Evolutionary conservation across 2,113 vertebrate genomes (phyloP), one percentile per base, ranked within the genome.

Genomic region (Thymallus thymallus): DNA sequence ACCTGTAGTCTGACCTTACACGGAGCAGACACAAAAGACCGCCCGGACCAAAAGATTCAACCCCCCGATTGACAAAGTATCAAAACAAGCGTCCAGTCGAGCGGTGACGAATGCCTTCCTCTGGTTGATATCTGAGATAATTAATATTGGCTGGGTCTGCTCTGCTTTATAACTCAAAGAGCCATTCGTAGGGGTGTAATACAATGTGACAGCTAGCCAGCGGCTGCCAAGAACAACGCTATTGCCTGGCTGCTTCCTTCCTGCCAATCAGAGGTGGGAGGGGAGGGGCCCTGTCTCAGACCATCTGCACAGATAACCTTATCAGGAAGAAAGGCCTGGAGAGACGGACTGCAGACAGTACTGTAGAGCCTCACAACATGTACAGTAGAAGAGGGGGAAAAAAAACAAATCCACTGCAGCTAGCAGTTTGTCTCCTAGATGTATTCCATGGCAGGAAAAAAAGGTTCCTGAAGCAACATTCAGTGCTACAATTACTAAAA

Each of bases 171-270:
- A 35, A 23, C 2, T 32, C 3, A 60, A 9, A 20, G 6, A 22
- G n/a, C 56, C 56, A 55, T 22, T 22, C 16, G 56, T 23, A 10
- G 20, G 56, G 56, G n/a, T n/a, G 56, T 51, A 51, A 16, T 51
- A n/a, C n/a, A 10, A 24, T 6, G 32, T 60, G 77, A 79, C 74
- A 79, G 77, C 71, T 71, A 41, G 67, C 45, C 71, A 41, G 30
- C 56, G 1, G 74, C 78, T n/a, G 67, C 74, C 81, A 82, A 82
- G 69, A 79, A 76, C 68, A 79, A 82, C 4, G 51, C 41, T 61
- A 64, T 65, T 29, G 71, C 56, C 80, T 56, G 72, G 29, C 41
- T 13, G 68, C 56, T 76, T 82, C 76, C 81, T 82, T 82, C 81
- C 81, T 68, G 65, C 71, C 71, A 79, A 82, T 79, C 77, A 79